Percentiles rank a stretch among this genome's conserved stretches.
phyloP scores from a whole-genome alignment of 2,113 vertebrate genomes.

The Scopus umbretta region DNA sequence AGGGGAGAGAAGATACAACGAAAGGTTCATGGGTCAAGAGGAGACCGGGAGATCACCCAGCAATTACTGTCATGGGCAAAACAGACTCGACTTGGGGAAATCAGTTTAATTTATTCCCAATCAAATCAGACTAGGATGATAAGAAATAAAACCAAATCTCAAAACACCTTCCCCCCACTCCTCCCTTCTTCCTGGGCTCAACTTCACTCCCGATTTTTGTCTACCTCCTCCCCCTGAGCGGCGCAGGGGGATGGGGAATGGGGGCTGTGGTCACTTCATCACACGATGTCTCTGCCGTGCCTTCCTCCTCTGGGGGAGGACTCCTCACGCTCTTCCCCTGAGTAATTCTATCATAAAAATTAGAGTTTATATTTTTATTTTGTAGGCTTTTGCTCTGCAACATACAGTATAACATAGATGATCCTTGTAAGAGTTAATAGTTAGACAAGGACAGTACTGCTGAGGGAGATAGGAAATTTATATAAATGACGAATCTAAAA shows the following conservation, averaged over 20 bases:
- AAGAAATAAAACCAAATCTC: background rate
- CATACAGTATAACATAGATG: background rate
- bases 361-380: background rate
- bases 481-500: constrained; percentile 15
- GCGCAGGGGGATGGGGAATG: too few relatives aligned
- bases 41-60: too few relatives aligned
- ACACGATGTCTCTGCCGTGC: too few relatives aligned
- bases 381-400: background rate
- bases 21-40: background rate
- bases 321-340: too few relatives aligned
- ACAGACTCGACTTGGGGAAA: background rate
- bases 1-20: background rate
- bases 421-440: background rate
- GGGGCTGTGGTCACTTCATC: too few relatives aligned
- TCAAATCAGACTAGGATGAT: background rate
- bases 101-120: background rate
- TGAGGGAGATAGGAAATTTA: background rate
- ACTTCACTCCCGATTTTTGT: background rate
- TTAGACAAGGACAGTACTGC: background rate
- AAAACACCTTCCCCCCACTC: background rate
- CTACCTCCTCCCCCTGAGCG: background rate
- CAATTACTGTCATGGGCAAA: background rate
- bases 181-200: background rate
- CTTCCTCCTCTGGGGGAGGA: too few relatives aligned
- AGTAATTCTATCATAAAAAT: background rate